phyloP scores from a whole-genome alignment of 1,140 invertebrate species.

The Formica selysi region DNA sequence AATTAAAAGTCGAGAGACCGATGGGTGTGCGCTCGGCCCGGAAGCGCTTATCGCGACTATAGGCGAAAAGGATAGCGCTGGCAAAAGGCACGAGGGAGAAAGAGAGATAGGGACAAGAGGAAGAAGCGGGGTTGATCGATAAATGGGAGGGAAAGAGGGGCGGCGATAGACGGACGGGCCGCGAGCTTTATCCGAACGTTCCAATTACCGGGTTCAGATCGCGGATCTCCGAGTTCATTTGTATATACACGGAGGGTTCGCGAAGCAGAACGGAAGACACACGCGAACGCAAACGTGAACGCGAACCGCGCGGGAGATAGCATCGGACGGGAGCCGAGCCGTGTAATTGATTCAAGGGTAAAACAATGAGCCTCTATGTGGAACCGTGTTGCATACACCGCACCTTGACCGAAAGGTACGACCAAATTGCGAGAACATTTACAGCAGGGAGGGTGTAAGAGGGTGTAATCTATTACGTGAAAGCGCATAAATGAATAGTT shows the following conservation, averaged over 20 bases:
- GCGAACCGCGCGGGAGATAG: constrained; percentile 76
- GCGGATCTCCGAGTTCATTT: constrained; percentile 72
- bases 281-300: constrained; percentile 53
- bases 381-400: constrained; percentile 68
- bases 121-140: constrained; percentile 64
- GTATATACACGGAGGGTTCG: constrained; percentile 52
- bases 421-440: constrained; percentile 65
- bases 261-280: constrained; percentile 67
- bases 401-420: constrained; percentile 62
- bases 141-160: constrained; percentile 25
- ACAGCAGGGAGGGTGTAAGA: constrained; percentile 27
- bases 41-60: constrained; percentile 59
- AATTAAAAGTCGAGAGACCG: constrained; percentile 66
- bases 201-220: constrained; percentile 74
- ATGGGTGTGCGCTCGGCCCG: constrained; percentile 60
- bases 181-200: constrained; percentile 76
- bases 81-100: constrained; percentile 9
- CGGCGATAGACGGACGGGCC: constrained; percentile 62
- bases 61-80: constrained; percentile 15
- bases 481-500: neutral
- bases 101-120: neutral
- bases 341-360: constrained; percentile 83
- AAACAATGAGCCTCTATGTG: constrained; percentile 83
- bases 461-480: constrained; percentile 21
- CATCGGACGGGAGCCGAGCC: constrained; percentile 80